Conservation (phyloP, 2,888 invertebrate species). For the Drosophila birchii region DNA sequence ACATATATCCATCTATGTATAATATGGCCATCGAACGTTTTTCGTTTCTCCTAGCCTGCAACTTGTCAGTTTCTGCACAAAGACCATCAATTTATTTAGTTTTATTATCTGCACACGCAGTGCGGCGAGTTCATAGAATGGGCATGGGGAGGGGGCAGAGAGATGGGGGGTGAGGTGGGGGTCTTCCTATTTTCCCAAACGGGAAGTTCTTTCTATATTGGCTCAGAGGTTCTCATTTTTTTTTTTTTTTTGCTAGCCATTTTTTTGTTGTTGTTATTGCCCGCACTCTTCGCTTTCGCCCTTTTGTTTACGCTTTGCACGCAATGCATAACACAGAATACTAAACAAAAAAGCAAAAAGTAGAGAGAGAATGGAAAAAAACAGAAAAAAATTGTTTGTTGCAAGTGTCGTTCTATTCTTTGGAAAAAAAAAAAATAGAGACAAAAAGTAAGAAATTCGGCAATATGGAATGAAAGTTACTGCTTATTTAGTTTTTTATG, state of each 20-base stretch:
- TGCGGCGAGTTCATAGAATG: constrained; percentile 46
- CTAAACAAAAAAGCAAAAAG: constrained; percentile 39
- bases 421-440: constrained; percentile 9
- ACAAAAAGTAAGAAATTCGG: constrained; percentile 17
- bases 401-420: constrained; percentile 60
- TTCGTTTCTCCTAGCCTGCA: constrained; percentile 54
- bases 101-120: constrained; percentile 79
- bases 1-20: constrained; percentile 17
- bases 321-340: constrained; percentile 61
- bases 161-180: neutral
- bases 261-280: constrained; percentile 14
- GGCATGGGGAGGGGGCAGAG: neutral
- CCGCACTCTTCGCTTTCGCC: constrained; percentile 25
- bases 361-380: neutral
- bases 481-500: neutral
- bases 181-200: constrained; percentile 19
- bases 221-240: constrained; percentile 33
- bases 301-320: constrained; percentile 78
- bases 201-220: constrained; percentile 42
- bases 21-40: constrained; percentile 71
- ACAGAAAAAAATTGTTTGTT: constrained; percentile 53
- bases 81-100: constrained; percentile 81
- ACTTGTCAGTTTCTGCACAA: constrained; percentile 79
- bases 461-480: neutral
- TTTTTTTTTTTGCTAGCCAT: constrained; percentile 33